Base-by-base conservation (phyloP, 2,888 invertebrate species). In the Caenorhabditis sp. region DNA sequence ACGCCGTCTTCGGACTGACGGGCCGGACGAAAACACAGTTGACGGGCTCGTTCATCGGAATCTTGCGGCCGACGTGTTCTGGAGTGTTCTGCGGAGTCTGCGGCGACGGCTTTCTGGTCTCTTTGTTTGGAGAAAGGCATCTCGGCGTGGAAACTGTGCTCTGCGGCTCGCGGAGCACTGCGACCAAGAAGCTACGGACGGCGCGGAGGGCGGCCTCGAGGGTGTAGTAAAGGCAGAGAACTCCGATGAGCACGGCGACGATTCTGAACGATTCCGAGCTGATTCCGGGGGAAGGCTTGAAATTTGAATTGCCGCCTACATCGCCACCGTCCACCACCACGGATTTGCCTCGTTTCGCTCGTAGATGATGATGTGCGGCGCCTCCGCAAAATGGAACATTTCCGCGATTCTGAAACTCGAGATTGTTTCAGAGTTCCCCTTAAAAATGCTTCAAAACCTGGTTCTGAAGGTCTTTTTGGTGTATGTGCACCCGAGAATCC, bases 21-120 rank as follows among this genome's bases (percentile, higher is more conserved):
- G 76, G 76, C 37, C 71, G 27, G 22, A 76, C 59, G 27, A 71
- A 76, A 2, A 76, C 76, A 55, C 76, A 76, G 39, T 76, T 76
- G 20, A 76, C 76, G 22, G 76, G 76, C 37, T 76, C 65, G 45
- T 76, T 76, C 76, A 76, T 76, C 22, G 41, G 26, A 7, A 76
- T 41, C 39, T 70, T 65, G 24, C 59, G 63, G 11, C 73, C 58
- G 30, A 43, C 22, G 6, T 22, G 50, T 27, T 55, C 65, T n/a
- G 58, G 30, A 50, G 56, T 30, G 20, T 17, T 48, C n/a, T 56
- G 56, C n/a, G 41, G 27, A 1, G 1, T 9, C 17, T 13, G 20
- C 20, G 11, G 30, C 11, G 43, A 37, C 15, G 68, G 56, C n/a
- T 58, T 68, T 22, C 48, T 37, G 22, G 22, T 48, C n/a, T 55